These are phyloP conservation scores for Antheraea assamensis DNA, from an alignment of 2,888 invertebrate species.

Conservation along the genomic window DNA sequence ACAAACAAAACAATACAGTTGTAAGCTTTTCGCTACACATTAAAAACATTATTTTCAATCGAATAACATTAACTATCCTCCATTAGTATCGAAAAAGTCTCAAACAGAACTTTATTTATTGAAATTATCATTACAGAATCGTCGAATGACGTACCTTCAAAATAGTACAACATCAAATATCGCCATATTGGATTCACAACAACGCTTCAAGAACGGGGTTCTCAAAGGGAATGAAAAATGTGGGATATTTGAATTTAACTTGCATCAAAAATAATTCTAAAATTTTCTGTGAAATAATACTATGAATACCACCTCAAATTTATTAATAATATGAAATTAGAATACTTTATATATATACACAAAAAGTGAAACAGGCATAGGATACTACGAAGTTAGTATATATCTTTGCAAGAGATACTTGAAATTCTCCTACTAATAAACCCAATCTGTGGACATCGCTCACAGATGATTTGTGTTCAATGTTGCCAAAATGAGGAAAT, in stretches of 20 bases:
- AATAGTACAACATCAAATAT: conserved; percentile 81
- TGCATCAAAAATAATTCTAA: background rate
- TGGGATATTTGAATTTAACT: conserved; percentile 57
- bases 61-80: conserved; percentile 43
- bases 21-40: conserved; percentile 65
- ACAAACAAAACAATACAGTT: conserved; percentile 82
- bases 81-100: conserved; percentile 47
- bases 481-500: background rate
- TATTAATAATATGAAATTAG: background rate
- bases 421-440: too few species aligned
- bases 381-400: background rate
- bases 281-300: background rate
- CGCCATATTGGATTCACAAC: conserved; percentile 89
- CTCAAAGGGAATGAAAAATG: conserved; percentile 63
- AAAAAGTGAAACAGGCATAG: background rate
- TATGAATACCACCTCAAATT: background rate
- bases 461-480: background rate
- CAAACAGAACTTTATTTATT: conserved; percentile 69
- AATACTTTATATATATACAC: background rate
- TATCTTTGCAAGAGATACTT: too few species aligned
- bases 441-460: background rate
- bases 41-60: conserved; percentile 46
- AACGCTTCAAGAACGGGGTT: conserved; percentile 84
- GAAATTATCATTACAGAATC: conserved; percentile 76
- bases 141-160: conserved; percentile 83